Percentiles rank a stretch among this genome's conserved stretches.
phyloP scores from a whole-genome alignment of 64 coral and sea anemone genomes.

The Anthopleura sola region DNA sequence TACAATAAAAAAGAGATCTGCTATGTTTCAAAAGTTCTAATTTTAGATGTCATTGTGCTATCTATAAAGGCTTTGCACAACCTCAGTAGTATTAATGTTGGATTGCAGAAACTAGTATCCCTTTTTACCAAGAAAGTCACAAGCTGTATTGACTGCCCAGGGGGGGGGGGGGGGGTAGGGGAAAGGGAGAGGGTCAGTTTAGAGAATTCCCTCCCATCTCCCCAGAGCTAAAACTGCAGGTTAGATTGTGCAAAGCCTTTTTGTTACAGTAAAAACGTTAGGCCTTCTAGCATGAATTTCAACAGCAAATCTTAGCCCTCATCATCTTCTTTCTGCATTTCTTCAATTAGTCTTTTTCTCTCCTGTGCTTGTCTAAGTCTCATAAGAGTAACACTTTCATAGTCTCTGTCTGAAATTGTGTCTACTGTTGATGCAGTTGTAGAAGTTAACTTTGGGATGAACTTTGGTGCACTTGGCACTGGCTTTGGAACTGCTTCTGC shows the following conservation, averaged over 20 bases:
- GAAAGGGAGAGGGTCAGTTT: no score
- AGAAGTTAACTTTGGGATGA: neutral
- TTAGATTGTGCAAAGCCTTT: no score
- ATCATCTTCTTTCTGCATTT: constrained; percentile 76
- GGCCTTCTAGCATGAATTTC: neutral
- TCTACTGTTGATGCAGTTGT: constrained; percentile 2
- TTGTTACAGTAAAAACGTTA: neutral
- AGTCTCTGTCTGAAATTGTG: constrained; percentile 72
- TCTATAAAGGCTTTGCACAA: neutral
- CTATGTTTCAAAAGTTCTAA: no score
- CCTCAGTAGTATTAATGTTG: neutral
- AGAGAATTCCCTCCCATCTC: no score
- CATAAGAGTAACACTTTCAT: constrained; percentile 90
- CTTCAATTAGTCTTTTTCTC: constrained; percentile 79
- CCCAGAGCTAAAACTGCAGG: no score
- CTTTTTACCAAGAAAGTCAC: neutral
- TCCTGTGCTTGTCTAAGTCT: constrained; percentile 92
- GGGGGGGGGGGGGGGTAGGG: neutral
- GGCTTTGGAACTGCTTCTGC: neutral
- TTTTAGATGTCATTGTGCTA: no score
- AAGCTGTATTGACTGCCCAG: neutral
- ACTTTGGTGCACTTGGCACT: constrained; percentile 2
- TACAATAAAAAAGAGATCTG: no score
- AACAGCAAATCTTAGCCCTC: neutral
- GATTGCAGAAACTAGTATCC: neutral